phyloP scores from a whole-genome alignment of 2,797 vertebrate genomes.

The Serranus cabrilla region DNA sequence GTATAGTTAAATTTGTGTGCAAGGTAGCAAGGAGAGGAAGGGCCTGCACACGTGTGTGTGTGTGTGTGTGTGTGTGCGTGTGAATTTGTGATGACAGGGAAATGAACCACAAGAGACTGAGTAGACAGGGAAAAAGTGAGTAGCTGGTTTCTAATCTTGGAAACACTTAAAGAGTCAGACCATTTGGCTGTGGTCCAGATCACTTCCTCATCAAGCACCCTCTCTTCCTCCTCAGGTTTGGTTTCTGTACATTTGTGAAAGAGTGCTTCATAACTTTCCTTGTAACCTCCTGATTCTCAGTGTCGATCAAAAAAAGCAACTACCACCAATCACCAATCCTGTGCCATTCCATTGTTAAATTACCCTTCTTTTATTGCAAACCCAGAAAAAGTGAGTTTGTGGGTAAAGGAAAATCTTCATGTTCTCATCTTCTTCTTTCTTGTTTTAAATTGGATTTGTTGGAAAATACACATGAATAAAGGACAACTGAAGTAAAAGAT shows the following conservation, averaged over 20 bases:
- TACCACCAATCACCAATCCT: too few species aligned
- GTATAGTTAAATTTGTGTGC: conserved; percentile 3
- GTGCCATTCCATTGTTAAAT: too few species aligned
- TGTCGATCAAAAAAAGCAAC: too few species aligned
- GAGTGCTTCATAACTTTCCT: conserved; percentile 6
- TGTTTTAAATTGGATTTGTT: too few species aligned
- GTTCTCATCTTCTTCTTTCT: too few species aligned
- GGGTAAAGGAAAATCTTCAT: too few species aligned
- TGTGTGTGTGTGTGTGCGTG: conserved; percentile 21
- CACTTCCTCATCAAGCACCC: conserved; percentile 26
- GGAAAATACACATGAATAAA: too few species aligned
- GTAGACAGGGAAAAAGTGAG: conserved; percentile 44
- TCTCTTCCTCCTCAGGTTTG: conserved; percentile 32
- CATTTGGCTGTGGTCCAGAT: conserved; percentile 53
- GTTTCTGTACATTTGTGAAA: conserved; percentile 36
- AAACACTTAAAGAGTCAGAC: conserved; percentile 57
- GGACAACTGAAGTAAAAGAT: too few species aligned
- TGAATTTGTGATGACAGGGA: conserved; percentile 38
- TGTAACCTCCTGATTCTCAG: conserved; percentile 8
- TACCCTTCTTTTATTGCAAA: too few species aligned
- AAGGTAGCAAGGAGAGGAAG: not conserved
- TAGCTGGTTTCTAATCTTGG: conserved; percentile 61
- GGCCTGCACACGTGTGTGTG: not conserved
- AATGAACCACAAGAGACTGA: conserved; percentile 52
- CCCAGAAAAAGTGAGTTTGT: too few species aligned